Evolutionary conservation across 2,113 vertebrate genomes (phyloP), one percentile per base, ranked within the genome.

Genomic region (rabbit (Oryctolagus cuniculus)): DNA sequence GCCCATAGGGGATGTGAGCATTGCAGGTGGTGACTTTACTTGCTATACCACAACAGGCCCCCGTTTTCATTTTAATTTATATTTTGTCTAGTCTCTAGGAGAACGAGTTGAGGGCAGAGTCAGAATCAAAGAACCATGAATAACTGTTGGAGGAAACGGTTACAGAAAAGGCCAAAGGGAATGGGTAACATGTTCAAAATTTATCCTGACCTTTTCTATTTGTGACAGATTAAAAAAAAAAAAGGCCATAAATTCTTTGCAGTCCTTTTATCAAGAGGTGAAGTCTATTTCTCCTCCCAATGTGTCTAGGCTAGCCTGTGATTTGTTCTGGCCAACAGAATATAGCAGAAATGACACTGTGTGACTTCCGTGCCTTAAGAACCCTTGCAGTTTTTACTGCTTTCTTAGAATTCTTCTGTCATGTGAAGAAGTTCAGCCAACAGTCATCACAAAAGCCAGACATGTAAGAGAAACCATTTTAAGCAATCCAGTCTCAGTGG

Each of bases 1-100:
- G 44, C 44, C 44, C 44, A 44, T 8, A 44, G 44, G 44, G 44
- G 44, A 44, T 44, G 7, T 44, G 44, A 6, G 44, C 44, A 44
- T 8, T 44, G 44, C 44, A 44, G 44, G 7, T 44, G 44, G 44
- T 44, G 44, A 44, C 44, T 44, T 44, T 44, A 44, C 44, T 44
- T 44, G 44, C 44, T 44, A 44, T 6, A 44, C 44, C 44, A 44
- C 44, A 44, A 44, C 44, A 6, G 44, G 44, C 44, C 44, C 49
- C 34, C 95, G 53, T 70, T 93, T 94, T 94, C 55, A 86, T 69
- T 93, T 94, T 74, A 87, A 90, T 83, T 73, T 82, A 67, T 53
- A 92, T 53, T 92, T 88, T 81, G 15, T 88, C n/a, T 73, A 69
- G 21, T 38, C 55, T 80, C 58, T 93, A 81, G 36, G 44, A 53